Percentiles rank a stretch among this genome's conserved stretches.
Evolutionary conservation across 2,113 vertebrate genomes (phyloP).

Genomic region (Nothocercus julius): DNA sequence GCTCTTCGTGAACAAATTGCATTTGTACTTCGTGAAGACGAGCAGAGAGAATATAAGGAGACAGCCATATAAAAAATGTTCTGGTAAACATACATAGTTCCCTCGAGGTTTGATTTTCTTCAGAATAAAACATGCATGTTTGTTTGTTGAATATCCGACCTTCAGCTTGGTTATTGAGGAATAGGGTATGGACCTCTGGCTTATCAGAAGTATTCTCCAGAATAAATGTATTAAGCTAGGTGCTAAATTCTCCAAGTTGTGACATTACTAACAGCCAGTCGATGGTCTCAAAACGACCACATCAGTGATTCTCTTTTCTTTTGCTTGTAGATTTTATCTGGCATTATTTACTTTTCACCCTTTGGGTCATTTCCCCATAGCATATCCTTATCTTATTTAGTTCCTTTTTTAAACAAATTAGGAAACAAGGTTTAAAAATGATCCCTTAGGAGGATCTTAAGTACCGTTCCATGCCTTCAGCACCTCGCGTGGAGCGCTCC

Average conservation of each 20-base stretch:
- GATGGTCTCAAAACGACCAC: neutral
- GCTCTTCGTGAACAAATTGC: neutral
- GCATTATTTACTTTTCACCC: neutral
- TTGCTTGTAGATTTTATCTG: neutral
- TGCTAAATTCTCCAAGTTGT: neutral
- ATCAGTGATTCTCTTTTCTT: neutral
- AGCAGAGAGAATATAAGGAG: neutral
- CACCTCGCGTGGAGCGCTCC: neutral
- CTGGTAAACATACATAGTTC: neutral
- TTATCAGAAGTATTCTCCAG: neutral
- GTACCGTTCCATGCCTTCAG: neutral
- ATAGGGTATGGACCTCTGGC: accelerated
- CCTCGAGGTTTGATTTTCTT: neutral
- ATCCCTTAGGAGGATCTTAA: accelerated
- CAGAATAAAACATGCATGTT: neutral
- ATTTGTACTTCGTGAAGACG: neutral
- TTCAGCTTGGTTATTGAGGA: constrained; percentile 6
- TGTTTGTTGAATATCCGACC: neutral
- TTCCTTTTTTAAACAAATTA: neutral
- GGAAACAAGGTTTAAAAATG: neutral
- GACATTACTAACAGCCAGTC: neutral
- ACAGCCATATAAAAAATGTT: neutral
- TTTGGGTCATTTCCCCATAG: neutral
- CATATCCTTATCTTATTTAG: neutral
- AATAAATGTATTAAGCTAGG: neutral